These are phyloP conservation scores for Pilophorus perplexus DNA, from an alignment of 2,888 invertebrate species.

Conservation along the genomic window DNA sequence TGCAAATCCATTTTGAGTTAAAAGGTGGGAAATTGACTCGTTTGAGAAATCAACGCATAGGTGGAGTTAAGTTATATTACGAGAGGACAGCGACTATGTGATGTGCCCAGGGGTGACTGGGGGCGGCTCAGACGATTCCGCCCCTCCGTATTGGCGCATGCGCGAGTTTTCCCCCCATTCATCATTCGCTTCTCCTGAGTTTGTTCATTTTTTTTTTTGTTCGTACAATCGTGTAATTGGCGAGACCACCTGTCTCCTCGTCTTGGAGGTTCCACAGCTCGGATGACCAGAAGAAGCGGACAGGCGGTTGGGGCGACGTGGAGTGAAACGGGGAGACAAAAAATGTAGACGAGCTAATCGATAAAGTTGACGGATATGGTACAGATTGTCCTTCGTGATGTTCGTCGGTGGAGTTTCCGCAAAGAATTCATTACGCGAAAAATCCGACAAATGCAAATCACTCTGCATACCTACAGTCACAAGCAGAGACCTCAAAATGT, in stretches of 20 bases:
- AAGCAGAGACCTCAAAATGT: too few relatives aligned
- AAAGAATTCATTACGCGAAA: too few relatives aligned
- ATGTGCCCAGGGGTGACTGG: conserved; percentile 31
- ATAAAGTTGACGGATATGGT: too few relatives aligned
- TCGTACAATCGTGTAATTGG: conserved; percentile 18
- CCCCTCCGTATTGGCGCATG: neutral
- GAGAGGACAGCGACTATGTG: conserved; percentile 27
- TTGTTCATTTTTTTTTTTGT: neutral
- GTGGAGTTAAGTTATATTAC: neutral
- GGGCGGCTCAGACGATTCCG: conserved; percentile 11
- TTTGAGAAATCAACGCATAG: neutral
- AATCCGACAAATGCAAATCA: too few relatives aligned
- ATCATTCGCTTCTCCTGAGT: neutral
- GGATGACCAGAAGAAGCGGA: too few relatives aligned
- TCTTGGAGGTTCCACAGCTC: neutral
- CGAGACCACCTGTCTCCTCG: conserved; percentile 21
- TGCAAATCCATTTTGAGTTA: too few relatives aligned
- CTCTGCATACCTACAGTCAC: too few relatives aligned
- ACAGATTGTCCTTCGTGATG: too few relatives aligned
- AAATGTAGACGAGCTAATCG: too few relatives aligned
- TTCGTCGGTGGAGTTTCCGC: too few relatives aligned
- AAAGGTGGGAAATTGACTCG: neutral
- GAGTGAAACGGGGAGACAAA: neutral
- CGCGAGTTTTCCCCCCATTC: conserved; percentile 15
- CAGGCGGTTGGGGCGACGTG: too few relatives aligned